A percentile compares a stretch with the other conserved stretches of the same genome.
phyloP scores from a whole-genome alignment of 2,113 vertebrate species.

The Brevimyrus niger region DNA sequence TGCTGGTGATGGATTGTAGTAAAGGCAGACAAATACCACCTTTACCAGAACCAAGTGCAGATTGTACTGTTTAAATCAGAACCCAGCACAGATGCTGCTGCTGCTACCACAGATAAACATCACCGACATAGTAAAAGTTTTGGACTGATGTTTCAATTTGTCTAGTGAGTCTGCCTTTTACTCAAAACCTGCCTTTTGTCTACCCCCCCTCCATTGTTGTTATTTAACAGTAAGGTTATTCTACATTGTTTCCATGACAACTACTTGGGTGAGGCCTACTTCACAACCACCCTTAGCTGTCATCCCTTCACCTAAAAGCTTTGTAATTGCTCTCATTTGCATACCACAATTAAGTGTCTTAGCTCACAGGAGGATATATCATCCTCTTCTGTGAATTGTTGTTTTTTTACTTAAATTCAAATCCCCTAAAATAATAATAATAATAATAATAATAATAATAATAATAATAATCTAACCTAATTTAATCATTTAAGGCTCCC shows the following conservation, averaged over 20 bases:
- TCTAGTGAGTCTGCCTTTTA: constrained; percentile 19
- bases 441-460: constrained; percentile 16
- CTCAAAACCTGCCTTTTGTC: constrained; percentile 42
- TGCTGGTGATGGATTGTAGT: neutral
- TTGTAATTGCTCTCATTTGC: constrained; percentile 99
- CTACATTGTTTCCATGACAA: constrained; percentile 95
- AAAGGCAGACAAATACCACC: neutral
- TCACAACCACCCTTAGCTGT: constrained; percentile 98
- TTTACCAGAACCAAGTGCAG: neutral
- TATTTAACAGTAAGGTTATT: constrained; percentile 71
- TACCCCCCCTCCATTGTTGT: constrained; percentile 36
- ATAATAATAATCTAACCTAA: neutral
- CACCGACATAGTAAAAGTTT: neutral
- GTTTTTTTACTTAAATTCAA: constrained; percentile 61
- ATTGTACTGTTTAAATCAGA: neutral
- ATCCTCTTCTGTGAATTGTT: constrained; percentile 76
- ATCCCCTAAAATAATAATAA: constrained; percentile 35
- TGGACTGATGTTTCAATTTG: neutral
- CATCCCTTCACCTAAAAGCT: constrained; percentile 99
- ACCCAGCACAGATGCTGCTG: neutral
- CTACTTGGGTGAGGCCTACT: constrained; percentile 93
- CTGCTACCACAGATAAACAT: neutral
- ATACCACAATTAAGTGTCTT: constrained; percentile 99
- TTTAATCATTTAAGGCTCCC: constrained; percentile 6
- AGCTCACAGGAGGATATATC: constrained; percentile 98